A percentile compares a stretch with the other conserved stretches of the same genome.
These are phyloP conservation scores for Hylyphantes graminicola DNA, from an alignment of 1,140 invertebrate species.

Conservation along the genomic window DNA sequence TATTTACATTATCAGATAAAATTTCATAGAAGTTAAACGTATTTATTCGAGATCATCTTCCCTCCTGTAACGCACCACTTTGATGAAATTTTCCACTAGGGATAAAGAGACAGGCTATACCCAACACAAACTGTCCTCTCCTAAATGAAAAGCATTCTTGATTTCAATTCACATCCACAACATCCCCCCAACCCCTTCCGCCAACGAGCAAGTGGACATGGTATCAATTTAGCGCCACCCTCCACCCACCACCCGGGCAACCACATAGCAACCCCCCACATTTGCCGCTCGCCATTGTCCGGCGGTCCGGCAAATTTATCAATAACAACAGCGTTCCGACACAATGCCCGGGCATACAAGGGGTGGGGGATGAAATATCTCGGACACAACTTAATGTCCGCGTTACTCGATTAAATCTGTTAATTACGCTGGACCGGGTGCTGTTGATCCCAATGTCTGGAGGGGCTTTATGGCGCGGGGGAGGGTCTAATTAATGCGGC, in stretches of 20 bases:
- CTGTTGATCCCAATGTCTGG: constrained; percentile 58
- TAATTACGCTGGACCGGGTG: constrained; percentile 59
- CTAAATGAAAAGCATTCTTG: constrained; percentile 28
- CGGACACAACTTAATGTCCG: constrained; percentile 60
- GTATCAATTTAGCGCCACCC: constrained; percentile 6
- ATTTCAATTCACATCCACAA: constrained; percentile 42
- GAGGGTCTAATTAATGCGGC: constrained; percentile 56
- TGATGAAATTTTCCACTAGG: constrained; percentile 9
- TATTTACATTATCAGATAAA: no score
- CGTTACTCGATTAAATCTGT: constrained; percentile 60
- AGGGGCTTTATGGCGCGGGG: constrained; percentile 18
- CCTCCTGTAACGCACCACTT: background rate
- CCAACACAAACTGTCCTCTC: constrained; percentile 1
- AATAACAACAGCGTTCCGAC: constrained; percentile 59
- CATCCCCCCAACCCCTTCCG: background rate
- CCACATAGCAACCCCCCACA: constrained; percentile 53
- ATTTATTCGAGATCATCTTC: no score
- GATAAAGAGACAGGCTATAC: background rate
- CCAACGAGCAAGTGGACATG: constrained; percentile 21
- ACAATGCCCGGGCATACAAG: constrained; percentile 14
- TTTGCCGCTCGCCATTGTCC: constrained; percentile 49
- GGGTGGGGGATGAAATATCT: constrained; percentile 39
- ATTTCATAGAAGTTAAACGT: no score
- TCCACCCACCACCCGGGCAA: constrained; percentile 43
- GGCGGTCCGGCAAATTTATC: constrained; percentile 57